A percentile compares a stretch with the other conserved stretches of the same genome.
Conservation (phyloP, 2,888 invertebrate species). For the Eretmocerus hayati region DNA sequence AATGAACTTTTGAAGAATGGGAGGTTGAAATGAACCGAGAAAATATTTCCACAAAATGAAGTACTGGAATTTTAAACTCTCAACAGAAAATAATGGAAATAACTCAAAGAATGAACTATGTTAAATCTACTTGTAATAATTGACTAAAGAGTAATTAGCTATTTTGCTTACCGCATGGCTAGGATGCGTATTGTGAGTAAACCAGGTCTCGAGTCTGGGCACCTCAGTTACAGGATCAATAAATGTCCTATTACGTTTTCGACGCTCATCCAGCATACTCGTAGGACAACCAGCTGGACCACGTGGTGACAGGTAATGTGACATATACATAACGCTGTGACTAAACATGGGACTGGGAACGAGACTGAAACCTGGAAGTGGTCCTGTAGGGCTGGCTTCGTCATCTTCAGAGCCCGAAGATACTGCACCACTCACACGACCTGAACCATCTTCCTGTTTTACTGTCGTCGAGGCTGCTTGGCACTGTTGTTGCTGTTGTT, state of each 20-base stretch:
- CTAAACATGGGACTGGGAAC: conserved; percentile 84
- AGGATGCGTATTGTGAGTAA: conserved; percentile 95
- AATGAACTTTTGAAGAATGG: not conserved
- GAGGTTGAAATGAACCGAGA: too few species aligned
- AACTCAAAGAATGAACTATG: not conserved
- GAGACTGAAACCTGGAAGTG: conserved; percentile 64
- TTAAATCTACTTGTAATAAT: not conserved
- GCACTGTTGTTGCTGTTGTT: conserved; percentile 26
- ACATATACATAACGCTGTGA: conserved; percentile 88
- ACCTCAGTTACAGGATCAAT: conserved; percentile 99
- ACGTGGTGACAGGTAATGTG: conserved; percentile 67
- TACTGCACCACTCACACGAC: conserved; percentile 40
- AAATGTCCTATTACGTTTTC: conserved; percentile 95
- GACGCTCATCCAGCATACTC: conserved; percentile 70
- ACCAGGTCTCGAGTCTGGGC: conserved; percentile 90
- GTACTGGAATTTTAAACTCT: too few species aligned
- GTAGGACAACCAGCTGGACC: conserved; percentile 41
- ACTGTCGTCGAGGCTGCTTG: conserved; percentile 29
- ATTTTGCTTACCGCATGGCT: conserved; percentile 62
- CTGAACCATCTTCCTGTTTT: conserved; percentile 53
- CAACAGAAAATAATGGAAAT: too few species aligned
- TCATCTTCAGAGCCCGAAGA: conserved; percentile 52
- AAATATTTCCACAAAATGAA: too few species aligned
- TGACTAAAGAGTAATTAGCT: not conserved
- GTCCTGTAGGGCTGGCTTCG: conserved; percentile 51